Evolutionary conservation across 2,797 vertebrate genomes (phyloP), one percentile per base, ranked within the genome.

Genomic region (Acanthornis magna): DNA sequence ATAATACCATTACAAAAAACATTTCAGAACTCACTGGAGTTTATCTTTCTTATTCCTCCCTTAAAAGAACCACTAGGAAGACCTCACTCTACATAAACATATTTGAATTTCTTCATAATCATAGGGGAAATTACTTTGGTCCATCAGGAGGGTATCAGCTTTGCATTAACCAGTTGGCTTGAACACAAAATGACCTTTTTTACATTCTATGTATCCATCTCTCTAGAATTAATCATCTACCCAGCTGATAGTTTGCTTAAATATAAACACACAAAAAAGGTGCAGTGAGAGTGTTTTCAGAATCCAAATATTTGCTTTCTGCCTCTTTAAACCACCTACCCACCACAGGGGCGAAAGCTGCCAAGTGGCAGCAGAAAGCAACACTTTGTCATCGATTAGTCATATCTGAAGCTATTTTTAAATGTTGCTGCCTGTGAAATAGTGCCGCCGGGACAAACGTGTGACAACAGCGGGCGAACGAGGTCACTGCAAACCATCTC

Each of bases 331-430:
- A 83, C 76, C 88, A 94, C 81, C 72, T 89, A 84, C 88, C 27
- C 68, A 71, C 68, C 80, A 72, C 21, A 34, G 65, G 57, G 70
- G 22, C 38, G 67, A 68, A 73, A 80, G 74, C 88, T 91, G 87
- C 93, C 84, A 93, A 62, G 53, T 87, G 82, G 86, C 74, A 88
- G 68, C 92, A 78, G 90, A 94, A 90, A 96, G 71, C 72, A 93
- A 60, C 43, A 66, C 36, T 95, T 88, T 81, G 58, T 71, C 88
- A 94, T 89, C 1, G 1, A 91, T 96, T 88, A 96, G 74, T 88
- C 83, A 76, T 63, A 93, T 73, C 80, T 86, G 65, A 67, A 67
- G 87, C 13, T 62, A 60, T 60, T 90, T 73, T 45, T 47, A 82
- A 58, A 66, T 53, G 54, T 32, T 93, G 57, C 38, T 60, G 17